Evolutionary conservation across 2,797 vertebrate genomes (phyloP).

Genomic region (Pangasius sanitwongsei): DNA sequence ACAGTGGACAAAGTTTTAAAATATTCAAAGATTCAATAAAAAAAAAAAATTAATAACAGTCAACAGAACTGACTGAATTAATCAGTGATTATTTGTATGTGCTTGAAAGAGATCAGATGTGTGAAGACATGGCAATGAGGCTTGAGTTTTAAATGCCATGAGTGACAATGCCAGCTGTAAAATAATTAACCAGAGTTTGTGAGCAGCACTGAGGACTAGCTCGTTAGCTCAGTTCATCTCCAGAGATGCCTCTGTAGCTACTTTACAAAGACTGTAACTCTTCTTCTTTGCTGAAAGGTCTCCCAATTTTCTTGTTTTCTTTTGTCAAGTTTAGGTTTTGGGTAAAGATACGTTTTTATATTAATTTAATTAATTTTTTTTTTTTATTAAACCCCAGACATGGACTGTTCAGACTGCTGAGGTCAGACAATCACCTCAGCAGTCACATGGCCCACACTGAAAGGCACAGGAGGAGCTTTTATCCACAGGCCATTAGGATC

Average conservation of each 20-base stretch:
- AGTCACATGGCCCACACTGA: not conserved
- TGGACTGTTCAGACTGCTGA: not conserved
- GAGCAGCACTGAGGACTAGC: not conserved
- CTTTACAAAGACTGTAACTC: not conserved
- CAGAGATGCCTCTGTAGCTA: not conserved
- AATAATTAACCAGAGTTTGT: not conserved
- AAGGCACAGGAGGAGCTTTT: not conserved
- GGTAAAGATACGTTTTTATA: not conserved
- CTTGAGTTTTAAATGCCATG: not conserved
- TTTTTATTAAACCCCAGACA: not conserved
- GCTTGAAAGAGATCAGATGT: not conserved
- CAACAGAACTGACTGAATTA: not conserved
- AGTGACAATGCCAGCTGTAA: not conserved
- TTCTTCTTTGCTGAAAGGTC: not conserved
- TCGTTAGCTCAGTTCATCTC: not conserved
- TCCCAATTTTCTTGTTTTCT: not conserved
- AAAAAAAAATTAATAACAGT: not conserved
- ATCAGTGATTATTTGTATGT: too few species aligned
- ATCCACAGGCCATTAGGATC: not conserved
- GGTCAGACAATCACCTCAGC: not conserved
- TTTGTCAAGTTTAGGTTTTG: not conserved
- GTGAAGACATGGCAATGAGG: not conserved
- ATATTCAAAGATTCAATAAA: not conserved
- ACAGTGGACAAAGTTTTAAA: not conserved
- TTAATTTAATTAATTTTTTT: not conserved